Base-by-base conservation (phyloP, 2,797 vertebrate species). In the Amblyraja radiata region DNA sequence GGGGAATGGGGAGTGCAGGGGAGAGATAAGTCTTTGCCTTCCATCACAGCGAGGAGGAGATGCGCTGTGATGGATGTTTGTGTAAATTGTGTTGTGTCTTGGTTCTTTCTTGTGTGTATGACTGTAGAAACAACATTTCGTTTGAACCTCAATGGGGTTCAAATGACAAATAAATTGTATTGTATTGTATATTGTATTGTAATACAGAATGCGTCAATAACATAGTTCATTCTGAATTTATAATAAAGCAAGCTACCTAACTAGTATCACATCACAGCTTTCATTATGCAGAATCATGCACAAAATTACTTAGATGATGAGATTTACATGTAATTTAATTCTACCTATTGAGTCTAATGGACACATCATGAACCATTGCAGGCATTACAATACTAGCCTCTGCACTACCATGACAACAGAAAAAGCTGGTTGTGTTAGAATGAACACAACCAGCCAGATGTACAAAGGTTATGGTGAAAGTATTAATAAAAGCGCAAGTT, bases 271-370 rank as follows among this genome's bases (percentile, higher is more conserved):
- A 84, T 63, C 88, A 73, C 68, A 46, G 68, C 11, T 71, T 28
- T 74, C 68, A 73, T 91, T 36, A 39, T 71, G 25, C 36, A 21
- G 88, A 54, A 91, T 25, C 18, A 25, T 91, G 36, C 32, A 28
- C 68, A 91, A 73, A 71, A 91, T 91, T 91, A 65, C 68, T 32
- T 91, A 9, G 68, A 73, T 63, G 6, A 86, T 63, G 83, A 63
- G 28, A 32, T 54, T 39, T 73, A 73, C 65, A 91, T 74, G 1
- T 90, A 73, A 39, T 91, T 91, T 91, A 73, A 91, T 39, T 46
- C 39, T 91, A 88, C 68, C 68, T 23, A 11, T 18, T 73, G 88
- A 73, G 88, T 71, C 36, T 73, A 91, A 91, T 91, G 36, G 65
- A 74, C 21, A 74, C 88, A 28, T 73, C 68, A 71, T 18, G 39